Percentiles rank a stretch among this genome's conserved stretches.
Conservation (phyloP, 2,797 vertebrate species). For the Eurystomus glaucurus region DNA sequence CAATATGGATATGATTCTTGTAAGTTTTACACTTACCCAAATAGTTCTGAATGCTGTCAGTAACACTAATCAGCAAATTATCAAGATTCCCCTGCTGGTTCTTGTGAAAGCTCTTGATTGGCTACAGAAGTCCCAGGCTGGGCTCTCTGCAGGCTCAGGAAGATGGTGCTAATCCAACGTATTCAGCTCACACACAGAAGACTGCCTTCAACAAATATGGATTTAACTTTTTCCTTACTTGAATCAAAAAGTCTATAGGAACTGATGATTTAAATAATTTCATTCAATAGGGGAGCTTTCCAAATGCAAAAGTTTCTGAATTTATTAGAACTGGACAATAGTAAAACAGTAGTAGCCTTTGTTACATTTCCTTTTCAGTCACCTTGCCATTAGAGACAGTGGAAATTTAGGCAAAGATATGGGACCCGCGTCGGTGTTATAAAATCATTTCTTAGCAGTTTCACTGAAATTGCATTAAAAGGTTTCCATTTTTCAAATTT, state of each 20-base stretch:
- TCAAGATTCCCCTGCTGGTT: background rate
- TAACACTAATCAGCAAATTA: background rate
- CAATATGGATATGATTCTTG: fast-evolving
- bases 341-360: background rate
- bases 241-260: background rate
- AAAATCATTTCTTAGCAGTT: constrained; percentile 35
- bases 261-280: background rate
- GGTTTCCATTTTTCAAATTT: constrained; percentile 45
- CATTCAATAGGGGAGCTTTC: background rate
- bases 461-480: constrained; percentile 5
- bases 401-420: background rate
- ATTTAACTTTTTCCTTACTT: background rate
- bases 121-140: background rate
- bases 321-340: background rate
- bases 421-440: background rate
- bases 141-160: background rate
- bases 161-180: background rate
- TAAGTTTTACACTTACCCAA: background rate
- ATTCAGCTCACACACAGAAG: background rate
- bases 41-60: background rate
- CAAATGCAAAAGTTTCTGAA: background rate
- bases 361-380: background rate
- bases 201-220: background rate
- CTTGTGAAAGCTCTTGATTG: background rate
- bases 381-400: background rate